Percentiles rank a stretch among this genome's conserved stretches.
phyloP scores from a whole-genome alignment of 2,113 vertebrate species.

The human region DNA sequence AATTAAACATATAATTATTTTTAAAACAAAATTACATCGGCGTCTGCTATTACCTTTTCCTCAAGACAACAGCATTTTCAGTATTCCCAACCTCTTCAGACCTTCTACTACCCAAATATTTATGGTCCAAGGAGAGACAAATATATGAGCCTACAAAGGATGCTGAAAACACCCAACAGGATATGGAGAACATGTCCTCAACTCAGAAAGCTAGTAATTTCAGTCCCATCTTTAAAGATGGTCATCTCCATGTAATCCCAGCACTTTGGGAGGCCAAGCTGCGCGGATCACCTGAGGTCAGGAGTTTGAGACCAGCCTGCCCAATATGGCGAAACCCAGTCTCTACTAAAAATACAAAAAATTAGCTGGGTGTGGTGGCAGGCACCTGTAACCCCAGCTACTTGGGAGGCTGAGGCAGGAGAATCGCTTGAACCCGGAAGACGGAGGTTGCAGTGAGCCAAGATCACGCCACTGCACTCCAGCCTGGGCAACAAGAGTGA shows the following conservation, averaged over 20 bases:
- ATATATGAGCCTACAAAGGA: conserved; percentile 45
- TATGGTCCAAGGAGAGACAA: conserved; percentile 34
- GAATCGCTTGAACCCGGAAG: too few relatives aligned
- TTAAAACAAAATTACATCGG: not conserved
- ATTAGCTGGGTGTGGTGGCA: too few relatives aligned
- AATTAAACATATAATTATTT: conserved; percentile 27
- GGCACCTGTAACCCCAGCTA: too few relatives aligned
- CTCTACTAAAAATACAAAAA: too few relatives aligned
- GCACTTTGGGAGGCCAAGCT: too few relatives aligned
- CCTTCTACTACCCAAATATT: conserved; percentile 36
- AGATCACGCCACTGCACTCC: too few relatives aligned
- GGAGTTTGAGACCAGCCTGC: too few relatives aligned
- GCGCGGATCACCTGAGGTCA: too few relatives aligned
- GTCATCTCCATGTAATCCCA: not conserved
- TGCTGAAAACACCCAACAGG: conserved; percentile 26
- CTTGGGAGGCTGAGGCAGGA: too few relatives aligned
- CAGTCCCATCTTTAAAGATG: not conserved
- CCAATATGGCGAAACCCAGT: too few relatives aligned
- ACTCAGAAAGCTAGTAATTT: not conserved
- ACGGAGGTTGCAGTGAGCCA: too few relatives aligned
- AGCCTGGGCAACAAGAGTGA: too few relatives aligned
- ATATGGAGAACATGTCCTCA: not conserved
- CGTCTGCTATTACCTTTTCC: not conserved
- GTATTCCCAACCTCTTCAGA: conserved; percentile 13
- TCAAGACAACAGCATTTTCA: conserved; percentile 45